A percentile compares a stretch with the other conserved stretches of the same genome.
phyloP scores from a whole-genome alignment of 2,113 vertebrate species.

The Isurus oxyrinchus region DNA sequence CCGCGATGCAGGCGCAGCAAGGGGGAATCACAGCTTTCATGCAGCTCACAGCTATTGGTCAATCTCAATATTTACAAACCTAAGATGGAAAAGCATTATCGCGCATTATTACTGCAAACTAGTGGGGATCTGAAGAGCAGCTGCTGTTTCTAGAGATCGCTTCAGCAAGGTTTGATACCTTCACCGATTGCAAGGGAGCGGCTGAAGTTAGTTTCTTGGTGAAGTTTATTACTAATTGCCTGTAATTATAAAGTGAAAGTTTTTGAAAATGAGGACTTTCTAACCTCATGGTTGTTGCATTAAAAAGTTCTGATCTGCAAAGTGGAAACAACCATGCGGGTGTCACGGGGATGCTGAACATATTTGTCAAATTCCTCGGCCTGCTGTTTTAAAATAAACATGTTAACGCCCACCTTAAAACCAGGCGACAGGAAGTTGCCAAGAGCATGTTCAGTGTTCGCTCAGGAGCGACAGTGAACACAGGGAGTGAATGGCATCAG shows the following conservation, averaged over 20 bases:
- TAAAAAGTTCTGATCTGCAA: not conserved
- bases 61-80: not conserved
- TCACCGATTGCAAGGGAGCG: not conserved
- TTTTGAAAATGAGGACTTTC: not conserved
- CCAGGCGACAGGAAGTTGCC: not conserved
- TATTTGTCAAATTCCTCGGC: not conserved
- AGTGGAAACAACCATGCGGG: not conserved
- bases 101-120: not conserved
- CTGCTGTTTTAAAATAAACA: not conserved
- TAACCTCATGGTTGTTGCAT: not conserved
- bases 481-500: not conserved
- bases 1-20: not conserved
- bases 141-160: not conserved
- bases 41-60: not conserved
- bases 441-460: not conserved
- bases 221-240: not conserved
- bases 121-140: not conserved
- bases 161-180: slow-evolving; percentile 1
- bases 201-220: not conserved
- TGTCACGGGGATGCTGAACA: not conserved
- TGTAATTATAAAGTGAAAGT: not conserved
- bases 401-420: not conserved
- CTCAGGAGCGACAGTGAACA: not conserved
- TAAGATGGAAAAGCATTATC: not conserved
- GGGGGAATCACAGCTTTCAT: not conserved